Conservation (phyloP, 2,888 invertebrate genomes). For the Hydraecia micacea region DNA sequence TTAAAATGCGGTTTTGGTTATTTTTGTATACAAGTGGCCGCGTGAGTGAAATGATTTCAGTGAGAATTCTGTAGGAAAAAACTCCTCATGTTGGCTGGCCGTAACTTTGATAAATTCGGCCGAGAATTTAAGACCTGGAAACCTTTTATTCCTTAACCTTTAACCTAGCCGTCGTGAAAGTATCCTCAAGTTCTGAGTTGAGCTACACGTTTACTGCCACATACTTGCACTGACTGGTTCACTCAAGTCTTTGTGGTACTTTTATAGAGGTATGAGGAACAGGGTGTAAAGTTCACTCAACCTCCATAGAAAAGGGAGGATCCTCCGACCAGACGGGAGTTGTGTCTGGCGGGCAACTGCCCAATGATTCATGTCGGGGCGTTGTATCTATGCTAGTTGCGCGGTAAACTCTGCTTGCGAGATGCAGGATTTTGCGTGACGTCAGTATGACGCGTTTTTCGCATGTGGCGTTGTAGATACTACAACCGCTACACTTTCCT, state of each 20-base stretch:
- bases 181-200: neutral
- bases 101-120: neutral
- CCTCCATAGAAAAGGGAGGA: too few species aligned
- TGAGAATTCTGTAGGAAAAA: slow-evolving; percentile 11
- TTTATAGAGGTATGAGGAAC: too few species aligned
- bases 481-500: too few species aligned
- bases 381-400: too few species aligned
- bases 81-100: neutral
- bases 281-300: too few species aligned
- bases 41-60: slow-evolving; percentile 16
- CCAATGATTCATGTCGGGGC: too few species aligned
- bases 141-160: neutral
- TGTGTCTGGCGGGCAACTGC: too few species aligned
- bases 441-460: too few species aligned
- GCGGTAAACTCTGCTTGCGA: too few species aligned
- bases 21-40: slow-evolving; percentile 18
- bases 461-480: too few species aligned
- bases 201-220: neutral
- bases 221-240: neutral
- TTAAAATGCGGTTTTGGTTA: slow-evolving; percentile 47
- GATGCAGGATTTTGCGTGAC: too few species aligned
- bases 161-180: neutral
- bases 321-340: too few species aligned
- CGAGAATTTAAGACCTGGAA: neutral
- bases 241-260: neutral